Base-by-base conservation (phyloP, 2,113 vertebrate genomes). In the Rousettus leschenaultii region DNA sequence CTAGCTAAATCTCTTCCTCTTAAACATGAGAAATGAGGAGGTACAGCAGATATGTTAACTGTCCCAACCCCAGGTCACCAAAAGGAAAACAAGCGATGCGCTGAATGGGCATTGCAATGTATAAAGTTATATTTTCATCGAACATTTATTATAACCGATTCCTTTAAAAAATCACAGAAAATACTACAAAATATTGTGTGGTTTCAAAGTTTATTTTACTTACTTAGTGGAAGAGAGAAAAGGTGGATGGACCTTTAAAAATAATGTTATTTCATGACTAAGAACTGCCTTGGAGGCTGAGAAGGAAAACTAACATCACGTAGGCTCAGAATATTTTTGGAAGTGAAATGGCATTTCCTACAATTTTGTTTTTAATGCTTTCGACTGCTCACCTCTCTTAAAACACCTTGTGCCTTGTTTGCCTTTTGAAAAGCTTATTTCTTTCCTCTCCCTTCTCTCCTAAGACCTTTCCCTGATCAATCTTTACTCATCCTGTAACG, bases 341-440 rank as follows among this genome's bases (percentile, higher is more conserved):
- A 93, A 83, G 38, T 89, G 80, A 86, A 63, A 74, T 95, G 88
- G 77, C 43, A 53, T 95, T 92, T 96, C 53, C 70, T 91, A 78
- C 28, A 40, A 38, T 95, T 95, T 95, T 83, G 51, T 35, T 96
- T 96, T 53, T 80, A 70, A 90, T 48, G 61, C 48, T n/a, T 73
- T 96, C 75, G 94, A 19, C 65, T 83, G 48, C 48, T 94, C 83
- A 90, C 75, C 66, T 90, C 68, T 93, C 61, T 73, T 33, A 74
- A 96, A 88, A 85, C 63, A 94, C 77, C 77, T 65, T 87, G 61
- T 73, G 40, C 78, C 51, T 71, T 75, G 63, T 35, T 6, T 86
- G 43, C n/a, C 59, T 87, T 84, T 89, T 80, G 77, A 70, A 88
- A 95, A 66, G 16, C 15, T 73, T 80, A 5, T 70, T 94, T 71